Evolutionary conservation across 2,797 vertebrate genomes (phyloP), one percentile per base, ranked within the genome.

Genomic region (Pseudomugil tenellus): DNA sequence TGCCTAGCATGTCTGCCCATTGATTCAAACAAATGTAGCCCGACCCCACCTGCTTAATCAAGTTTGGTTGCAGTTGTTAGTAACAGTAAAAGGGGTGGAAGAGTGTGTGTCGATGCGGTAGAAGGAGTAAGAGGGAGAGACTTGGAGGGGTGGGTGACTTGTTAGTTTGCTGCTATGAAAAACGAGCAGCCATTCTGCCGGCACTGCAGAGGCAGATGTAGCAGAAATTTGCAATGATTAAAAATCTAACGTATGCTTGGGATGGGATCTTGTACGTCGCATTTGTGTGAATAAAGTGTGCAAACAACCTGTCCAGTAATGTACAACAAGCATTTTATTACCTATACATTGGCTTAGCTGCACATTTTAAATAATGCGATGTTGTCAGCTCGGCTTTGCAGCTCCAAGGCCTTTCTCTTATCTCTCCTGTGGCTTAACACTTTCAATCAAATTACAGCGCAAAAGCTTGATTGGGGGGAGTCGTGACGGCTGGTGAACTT

Each of bases 11-110:
- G 76, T 81, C 84, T 66, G 63, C 68, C 74, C 80, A 77, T 84
- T 90, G 87, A 91, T 87, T 91, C 74, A 82, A 84, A 90, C 77
- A 82, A 89, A 86, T 83, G 87, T 68, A 74, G 79, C 77, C 80
- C 84, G 82, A 87, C 87, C 81, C 79, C 80, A 79, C 78, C 84
- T 85, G 87, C 81, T 86, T 84, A 58, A 88, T 89, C 88, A 88
- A 84, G 79, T 85, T 80, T 84, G 81, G 78, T 69, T 82, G 85
- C 75, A 81, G 87, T 79, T 79, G 77, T 79, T 79, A 72, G 75
- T 12, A 74, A 61, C 61, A 72, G 77, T 64, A 49, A 53, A 64
- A 58, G 34, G 25, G 57, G 67, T 21, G 73, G 43, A 49, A 52
- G 58, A 2, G 67, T 54, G 59, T 61, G 68, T 59, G 58, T 37